Evolutionary conservation across 2,113 vertebrate species (phyloP).

Genomic region (Ondatra zibethicus): DNA sequence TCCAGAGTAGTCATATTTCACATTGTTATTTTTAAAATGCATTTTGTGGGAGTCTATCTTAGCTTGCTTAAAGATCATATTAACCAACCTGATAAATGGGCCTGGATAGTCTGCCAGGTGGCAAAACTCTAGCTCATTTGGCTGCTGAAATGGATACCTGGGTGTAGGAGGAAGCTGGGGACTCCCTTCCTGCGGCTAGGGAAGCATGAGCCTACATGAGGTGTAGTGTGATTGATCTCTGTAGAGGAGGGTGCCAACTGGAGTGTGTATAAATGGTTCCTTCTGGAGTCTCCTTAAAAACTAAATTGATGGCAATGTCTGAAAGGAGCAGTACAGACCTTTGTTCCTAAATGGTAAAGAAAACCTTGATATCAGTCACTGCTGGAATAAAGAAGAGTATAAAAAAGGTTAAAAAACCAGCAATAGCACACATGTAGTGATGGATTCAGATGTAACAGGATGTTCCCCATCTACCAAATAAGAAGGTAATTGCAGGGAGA

Average conservation of each 20-base stretch:
- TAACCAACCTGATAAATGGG: constrained; percentile 84
- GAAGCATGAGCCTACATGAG: constrained; percentile 81
- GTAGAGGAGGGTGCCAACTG: constrained; percentile 84
- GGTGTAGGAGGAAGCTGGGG: constrained; percentile 80
- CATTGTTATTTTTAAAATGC: constrained; percentile 65
- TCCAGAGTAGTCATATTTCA: constrained; percentile 63
- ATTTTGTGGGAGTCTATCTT: constrained; percentile 73
- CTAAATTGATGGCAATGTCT: constrained; percentile 86
- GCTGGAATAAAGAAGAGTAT: constrained; percentile 74
- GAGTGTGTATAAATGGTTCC: constrained; percentile 83
- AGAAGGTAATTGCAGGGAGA: constrained; percentile 73
- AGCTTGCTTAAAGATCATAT: constrained; percentile 75
- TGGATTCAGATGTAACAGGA: constrained; percentile 77
- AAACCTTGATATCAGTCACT: constrained; percentile 78
- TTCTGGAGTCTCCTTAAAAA: constrained; percentile 85
- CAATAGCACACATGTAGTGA: constrained; percentile 66
- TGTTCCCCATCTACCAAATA: constrained; percentile 70
- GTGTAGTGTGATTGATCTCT: constrained; percentile 86
- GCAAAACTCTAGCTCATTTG: constrained; percentile 79
- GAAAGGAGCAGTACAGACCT: constrained; percentile 81
- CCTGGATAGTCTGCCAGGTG: constrained; percentile 84
- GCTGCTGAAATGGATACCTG: constrained; percentile 81
- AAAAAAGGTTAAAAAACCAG: constrained; percentile 49
- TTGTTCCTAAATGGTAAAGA: constrained; percentile 48
- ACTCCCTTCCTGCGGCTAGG: constrained; percentile 78